These are phyloP conservation scores for Heliangelus exortis DNA, from an alignment of 2,797 vertebrate genomes.

Conservation along the genomic window DNA sequence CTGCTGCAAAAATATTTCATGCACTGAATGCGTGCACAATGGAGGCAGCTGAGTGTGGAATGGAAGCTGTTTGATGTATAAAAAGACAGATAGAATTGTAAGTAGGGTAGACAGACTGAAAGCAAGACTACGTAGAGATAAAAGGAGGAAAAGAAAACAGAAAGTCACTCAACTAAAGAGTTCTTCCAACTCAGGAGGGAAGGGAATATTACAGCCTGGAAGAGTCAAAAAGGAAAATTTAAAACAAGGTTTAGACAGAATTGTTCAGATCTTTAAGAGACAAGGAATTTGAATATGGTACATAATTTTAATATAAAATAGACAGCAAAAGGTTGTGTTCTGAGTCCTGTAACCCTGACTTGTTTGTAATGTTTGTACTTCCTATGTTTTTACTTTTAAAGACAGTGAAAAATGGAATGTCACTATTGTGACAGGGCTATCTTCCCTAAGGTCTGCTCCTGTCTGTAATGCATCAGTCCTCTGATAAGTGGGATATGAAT, in stretches of 20 bases:
- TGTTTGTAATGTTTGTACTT: background rate
- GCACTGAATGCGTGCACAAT: accelerated
- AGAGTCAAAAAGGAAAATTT: background rate
- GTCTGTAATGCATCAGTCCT: background rate
- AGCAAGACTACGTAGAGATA: background rate
- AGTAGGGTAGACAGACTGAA: background rate
- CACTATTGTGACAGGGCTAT: background rate
- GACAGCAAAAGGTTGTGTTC: background rate
- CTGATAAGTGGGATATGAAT: accelerated
- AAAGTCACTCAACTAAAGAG: background rate
- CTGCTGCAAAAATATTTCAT: background rate
- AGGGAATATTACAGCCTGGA: background rate
- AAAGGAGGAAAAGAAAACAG: background rate
- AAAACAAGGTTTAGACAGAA: background rate
- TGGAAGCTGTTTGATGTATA: background rate
- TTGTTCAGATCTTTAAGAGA: background rate
- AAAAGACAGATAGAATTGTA: background rate
- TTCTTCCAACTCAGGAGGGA: background rate
- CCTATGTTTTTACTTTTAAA: background rate
- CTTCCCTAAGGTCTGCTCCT: background rate
- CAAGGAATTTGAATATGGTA: background rate
- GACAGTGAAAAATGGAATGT: background rate
- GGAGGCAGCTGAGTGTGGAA: background rate
- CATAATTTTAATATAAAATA: background rate
- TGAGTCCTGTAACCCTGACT: background rate